Percentiles rank a stretch among this genome's conserved stretches.
These are phyloP conservation scores for Camponotus pennsylvanicus DNA, from an alignment of 1,140 invertebrate species.

Conservation along the genomic window DNA sequence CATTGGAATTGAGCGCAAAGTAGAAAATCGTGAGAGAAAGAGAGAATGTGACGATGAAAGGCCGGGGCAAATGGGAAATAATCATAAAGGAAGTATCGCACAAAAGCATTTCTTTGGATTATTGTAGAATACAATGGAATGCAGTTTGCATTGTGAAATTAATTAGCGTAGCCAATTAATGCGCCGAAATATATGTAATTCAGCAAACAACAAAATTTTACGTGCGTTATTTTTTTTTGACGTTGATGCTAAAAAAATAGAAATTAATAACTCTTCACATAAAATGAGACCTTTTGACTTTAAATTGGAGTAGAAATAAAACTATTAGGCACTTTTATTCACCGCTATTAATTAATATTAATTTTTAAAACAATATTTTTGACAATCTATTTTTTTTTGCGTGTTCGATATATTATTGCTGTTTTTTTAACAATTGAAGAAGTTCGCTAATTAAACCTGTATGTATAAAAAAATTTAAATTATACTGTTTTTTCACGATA, in stretches of 20 bases:
- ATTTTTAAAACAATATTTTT: slow-evolving; percentile 12
- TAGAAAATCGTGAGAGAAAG: background rate
- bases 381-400: background rate
- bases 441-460: background rate
- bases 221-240: background rate
- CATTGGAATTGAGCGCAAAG: slow-evolving; percentile 53
- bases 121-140: background rate
- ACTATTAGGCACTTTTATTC: background rate
- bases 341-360: background rate
- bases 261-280: background rate
- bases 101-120: slow-evolving; percentile 37
- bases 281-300: background rate
- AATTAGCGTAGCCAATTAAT: slow-evolving; percentile 19
- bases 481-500: slow-evolving; percentile 17
- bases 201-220: background rate
- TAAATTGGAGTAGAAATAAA: too few species aligned
- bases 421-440: background rate
- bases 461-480: background rate
- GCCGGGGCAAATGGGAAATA: slow-evolving; percentile 12
- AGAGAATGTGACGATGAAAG: background rate
- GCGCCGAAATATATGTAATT: background rate
- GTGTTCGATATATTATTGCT: background rate
- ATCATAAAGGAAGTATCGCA: slow-evolving; percentile 10
- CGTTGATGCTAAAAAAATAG: background rate
- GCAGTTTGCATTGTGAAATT: background rate